A percentile compares a stretch with the other conserved stretches of the same genome.
phyloP scores from a whole-genome alignment of 2,888 invertebrate genomes.

The Gymnocheta viridis region DNA sequence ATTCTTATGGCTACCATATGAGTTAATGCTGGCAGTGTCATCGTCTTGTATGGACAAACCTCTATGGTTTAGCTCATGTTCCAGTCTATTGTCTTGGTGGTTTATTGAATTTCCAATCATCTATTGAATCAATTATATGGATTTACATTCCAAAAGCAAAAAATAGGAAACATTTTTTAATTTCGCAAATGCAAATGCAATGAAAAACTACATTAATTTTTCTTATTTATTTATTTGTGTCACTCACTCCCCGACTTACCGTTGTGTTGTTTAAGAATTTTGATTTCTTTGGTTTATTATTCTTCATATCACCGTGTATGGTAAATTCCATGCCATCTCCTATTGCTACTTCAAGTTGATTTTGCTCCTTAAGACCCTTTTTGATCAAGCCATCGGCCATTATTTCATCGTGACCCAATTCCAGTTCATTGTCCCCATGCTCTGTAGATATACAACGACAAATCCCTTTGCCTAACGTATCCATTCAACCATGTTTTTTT shows the following conservation, averaged over 20 bases:
- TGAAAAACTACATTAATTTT: background rate
- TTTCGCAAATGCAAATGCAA: background rate
- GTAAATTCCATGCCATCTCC: conserved; percentile 97
- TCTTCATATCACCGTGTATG: conserved; percentile 93
- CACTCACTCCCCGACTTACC: conserved; percentile 79
- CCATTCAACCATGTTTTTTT: conserved; percentile 74
- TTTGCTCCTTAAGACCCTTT: conserved; percentile 93
- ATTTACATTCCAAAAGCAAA: background rate
- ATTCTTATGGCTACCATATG: conserved; percentile 95
- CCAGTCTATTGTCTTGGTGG: conserved; percentile 89
- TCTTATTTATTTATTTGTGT: background rate
- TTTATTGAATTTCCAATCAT: conserved; percentile 90
- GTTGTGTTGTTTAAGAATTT: conserved; percentile 91
- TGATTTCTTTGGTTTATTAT: conserved; percentile 91
- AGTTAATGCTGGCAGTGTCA: conserved; percentile 93
- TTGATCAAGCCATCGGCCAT: conserved; percentile 92
- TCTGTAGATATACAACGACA: conserved; percentile 88
- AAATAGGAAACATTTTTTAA: no score
- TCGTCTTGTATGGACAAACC: conserved; percentile 88
- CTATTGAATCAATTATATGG: conserved; percentile 72
- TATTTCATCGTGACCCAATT: conserved; percentile 86
- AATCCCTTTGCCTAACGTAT: conserved; percentile 83
- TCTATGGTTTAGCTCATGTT: conserved; percentile 89
- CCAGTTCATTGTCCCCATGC: conserved; percentile 85
- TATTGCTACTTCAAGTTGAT: conserved; percentile 94